Evolutionary conservation across 1,140 invertebrate species (phyloP).

Genomic region (Solen grandis): DNA sequence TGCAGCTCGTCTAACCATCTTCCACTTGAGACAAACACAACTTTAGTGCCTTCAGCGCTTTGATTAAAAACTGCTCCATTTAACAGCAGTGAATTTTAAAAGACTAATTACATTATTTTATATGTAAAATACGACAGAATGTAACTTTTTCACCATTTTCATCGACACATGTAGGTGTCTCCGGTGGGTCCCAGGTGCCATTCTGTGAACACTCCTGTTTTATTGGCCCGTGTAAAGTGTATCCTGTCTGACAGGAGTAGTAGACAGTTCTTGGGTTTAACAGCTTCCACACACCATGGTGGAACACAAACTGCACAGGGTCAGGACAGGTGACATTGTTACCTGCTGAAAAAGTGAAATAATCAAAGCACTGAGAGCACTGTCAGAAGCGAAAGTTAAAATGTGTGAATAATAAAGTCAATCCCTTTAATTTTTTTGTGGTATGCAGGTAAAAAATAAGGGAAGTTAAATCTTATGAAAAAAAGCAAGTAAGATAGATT

Average conservation of each 20-base stretch:
- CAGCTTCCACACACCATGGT: constrained; percentile 13
- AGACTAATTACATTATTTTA: background rate
- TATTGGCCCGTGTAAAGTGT: background rate
- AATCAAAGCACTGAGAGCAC: too few species aligned
- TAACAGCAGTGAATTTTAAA: background rate
- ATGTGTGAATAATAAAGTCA: too few species aligned
- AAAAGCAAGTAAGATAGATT: too few species aligned
- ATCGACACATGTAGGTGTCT: constrained; percentile 9
- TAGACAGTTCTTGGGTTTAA: constrained; percentile 14
- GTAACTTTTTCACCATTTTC: background rate
- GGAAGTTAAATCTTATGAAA: too few species aligned
- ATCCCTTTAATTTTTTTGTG: too few species aligned
- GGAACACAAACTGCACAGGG: background rate
- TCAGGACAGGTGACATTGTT: background rate
- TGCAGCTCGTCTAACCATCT: too few species aligned
- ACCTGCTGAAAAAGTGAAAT: constrained; percentile 1
- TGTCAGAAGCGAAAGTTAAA: too few species aligned
- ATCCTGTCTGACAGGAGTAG: constrained; percentile 9
- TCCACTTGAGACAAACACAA: too few species aligned
- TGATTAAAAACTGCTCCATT: too few species aligned
- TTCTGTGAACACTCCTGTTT: constrained; percentile 2
- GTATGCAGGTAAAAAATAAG: too few species aligned
- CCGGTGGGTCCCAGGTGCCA: constrained; percentile 7
- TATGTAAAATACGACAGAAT: constrained; percentile 1
- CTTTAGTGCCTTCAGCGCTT: too few species aligned